Evolutionary conservation across 2,888 invertebrate genomes (phyloP).

Genomic region (Ennomos erosarius): DNA sequence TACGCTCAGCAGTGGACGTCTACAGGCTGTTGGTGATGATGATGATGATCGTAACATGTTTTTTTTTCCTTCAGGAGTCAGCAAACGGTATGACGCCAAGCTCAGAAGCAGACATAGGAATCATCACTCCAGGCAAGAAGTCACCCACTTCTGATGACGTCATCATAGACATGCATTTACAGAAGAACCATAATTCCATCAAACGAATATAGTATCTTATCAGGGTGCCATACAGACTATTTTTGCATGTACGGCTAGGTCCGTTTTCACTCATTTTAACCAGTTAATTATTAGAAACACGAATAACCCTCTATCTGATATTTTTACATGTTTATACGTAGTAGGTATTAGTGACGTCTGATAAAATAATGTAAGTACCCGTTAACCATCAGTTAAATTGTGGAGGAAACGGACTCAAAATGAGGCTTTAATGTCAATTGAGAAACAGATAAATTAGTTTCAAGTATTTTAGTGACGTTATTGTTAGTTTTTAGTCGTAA

Average conservation of each 20-base stretch:
- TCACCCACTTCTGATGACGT: constrained; percentile 83
- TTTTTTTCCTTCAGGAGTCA: constrained; percentile 46
- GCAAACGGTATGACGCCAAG: constrained; percentile 79
- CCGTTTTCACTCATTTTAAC: constrained; percentile 5
- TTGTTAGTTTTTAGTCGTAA: constrained; percentile 10
- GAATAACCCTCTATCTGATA: too few relatives aligned
- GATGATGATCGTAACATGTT: too few relatives aligned
- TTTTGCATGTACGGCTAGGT: constrained; percentile 14
- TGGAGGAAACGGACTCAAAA: constrained; percentile 1
- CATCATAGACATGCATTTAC: constrained; percentile 85
- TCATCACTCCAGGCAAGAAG: constrained; percentile 73
- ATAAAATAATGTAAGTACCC: too few relatives aligned
- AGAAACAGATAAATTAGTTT: constrained; percentile 2
- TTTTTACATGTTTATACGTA: too few relatives aligned
- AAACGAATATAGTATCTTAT: constrained; percentile 58
- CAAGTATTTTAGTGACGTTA: constrained; percentile 9
- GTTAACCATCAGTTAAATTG: constrained; percentile 1
- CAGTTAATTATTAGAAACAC: too few relatives aligned
- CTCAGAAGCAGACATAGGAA: constrained; percentile 72
- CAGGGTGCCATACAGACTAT: constrained; percentile 1
- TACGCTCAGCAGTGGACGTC: too few relatives aligned
- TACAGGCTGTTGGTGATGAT: too few relatives aligned
- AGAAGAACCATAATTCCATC: constrained; percentile 55
- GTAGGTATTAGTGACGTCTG: too few relatives aligned
- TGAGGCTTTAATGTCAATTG: constrained; percentile 23